Percentiles rank a stretch among this genome's conserved stretches.
These are phyloP conservation scores for Betta splendens DNA, from an alignment of 2,797 vertebrate species.

Conservation along the genomic window DNA sequence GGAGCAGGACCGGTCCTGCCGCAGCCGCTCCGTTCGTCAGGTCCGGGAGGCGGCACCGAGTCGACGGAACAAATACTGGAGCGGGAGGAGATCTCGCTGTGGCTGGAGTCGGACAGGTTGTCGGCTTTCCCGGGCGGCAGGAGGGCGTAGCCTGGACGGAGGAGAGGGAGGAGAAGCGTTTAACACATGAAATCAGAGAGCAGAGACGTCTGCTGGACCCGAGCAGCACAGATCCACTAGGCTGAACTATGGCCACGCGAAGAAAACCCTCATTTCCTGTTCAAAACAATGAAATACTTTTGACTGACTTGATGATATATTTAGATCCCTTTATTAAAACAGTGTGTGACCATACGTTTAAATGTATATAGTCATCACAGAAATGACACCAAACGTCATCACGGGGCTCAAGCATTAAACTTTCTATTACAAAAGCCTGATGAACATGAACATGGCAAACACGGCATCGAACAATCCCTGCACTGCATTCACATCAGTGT, in stretches of 20 bases:
- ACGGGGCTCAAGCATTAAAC: constrained; percentile 8
- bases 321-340: no score
- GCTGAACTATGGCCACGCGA: not conserved
- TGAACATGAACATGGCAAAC: not conserved
- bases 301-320: not conserved
- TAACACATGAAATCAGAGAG: no score
- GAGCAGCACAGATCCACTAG: no score
- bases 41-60: constrained; percentile 82
- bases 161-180: not conserved
- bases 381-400: constrained; percentile 11
- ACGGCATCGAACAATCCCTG: not conserved
- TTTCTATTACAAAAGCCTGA: constrained; percentile 9
- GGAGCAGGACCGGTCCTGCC: constrained; percentile 64
- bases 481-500: not conserved
- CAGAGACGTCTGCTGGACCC: no score
- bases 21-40: constrained; percentile 81
- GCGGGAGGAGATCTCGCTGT: constrained; percentile 95
- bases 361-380: not conserved
- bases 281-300: constrained; percentile 23
- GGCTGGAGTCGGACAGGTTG: constrained; percentile 93
- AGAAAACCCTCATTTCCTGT: not conserved
- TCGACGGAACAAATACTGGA: constrained; percentile 95
- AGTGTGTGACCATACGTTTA: not conserved
- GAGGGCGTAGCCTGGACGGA: constrained; percentile 83
- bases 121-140: constrained; percentile 85